Evolutionary conservation across 1,140 invertebrate species (phyloP).

Genomic region (Catajapyx aquilonaris): DNA sequence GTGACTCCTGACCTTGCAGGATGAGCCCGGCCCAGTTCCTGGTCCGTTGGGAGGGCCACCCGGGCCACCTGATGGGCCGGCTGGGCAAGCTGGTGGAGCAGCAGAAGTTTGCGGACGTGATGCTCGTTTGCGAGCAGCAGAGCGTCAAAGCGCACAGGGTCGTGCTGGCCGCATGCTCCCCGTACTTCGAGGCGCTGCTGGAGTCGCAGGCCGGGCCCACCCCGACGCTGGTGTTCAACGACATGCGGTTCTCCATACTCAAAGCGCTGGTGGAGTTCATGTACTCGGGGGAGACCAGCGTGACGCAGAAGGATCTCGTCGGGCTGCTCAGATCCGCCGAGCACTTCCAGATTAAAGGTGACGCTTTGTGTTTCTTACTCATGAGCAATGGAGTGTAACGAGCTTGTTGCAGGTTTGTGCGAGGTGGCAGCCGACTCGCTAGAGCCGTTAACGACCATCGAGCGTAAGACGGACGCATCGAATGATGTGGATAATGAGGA

Average conservation of each 20-base stretch:
- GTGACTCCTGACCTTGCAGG: too few relatives aligned
- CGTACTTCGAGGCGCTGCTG: slow-evolving; percentile 37
- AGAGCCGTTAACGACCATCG: too few relatives aligned
- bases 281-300: slow-evolving; percentile 32
- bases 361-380: too few relatives aligned
- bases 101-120: slow-evolving; percentile 33
- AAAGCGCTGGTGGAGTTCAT: slow-evolving; percentile 34
- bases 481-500: too few relatives aligned
- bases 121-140: slow-evolving; percentile 32
- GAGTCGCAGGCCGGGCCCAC: slow-evolving; percentile 29
- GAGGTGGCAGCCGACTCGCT: too few relatives aligned
- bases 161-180: slow-evolving; percentile 35
- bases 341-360: slow-evolving; percentile 33
- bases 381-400: too few relatives aligned
- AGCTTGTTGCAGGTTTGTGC: too few relatives aligned
- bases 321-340: slow-evolving; percentile 27
- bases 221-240: slow-evolving; percentile 30
- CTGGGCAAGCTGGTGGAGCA: slow-evolving; percentile 30
- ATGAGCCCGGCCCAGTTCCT: too few relatives aligned
- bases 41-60: slow-evolving; percentile 30
- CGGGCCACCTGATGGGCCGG: slow-evolving; percentile 27
- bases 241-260: slow-evolving; percentile 30
- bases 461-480: too few relatives aligned
- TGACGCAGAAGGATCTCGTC: slow-evolving; percentile 26
- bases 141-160: slow-evolving; percentile 32